Base-by-base conservation (phyloP, 2,888 invertebrate genomes). In the Melinaea marsaeus region DNA sequence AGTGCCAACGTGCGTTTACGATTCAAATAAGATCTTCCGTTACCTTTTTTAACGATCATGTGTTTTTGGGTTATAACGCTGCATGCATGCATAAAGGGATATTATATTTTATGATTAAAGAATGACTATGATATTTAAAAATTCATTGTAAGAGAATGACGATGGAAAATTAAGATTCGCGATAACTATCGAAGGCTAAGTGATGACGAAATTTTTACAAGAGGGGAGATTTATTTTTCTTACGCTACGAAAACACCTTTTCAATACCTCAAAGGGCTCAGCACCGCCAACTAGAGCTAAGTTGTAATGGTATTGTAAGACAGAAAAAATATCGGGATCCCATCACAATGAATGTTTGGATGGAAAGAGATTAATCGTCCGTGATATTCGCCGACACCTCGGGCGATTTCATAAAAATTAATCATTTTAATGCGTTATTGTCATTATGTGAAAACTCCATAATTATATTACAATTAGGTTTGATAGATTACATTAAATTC, bases 181-280 rank as follows among this genome's bases (percentile, higher is more conserved):
- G 73, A 88, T 88, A 89, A 90, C 90, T 90, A 90, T 90, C 90
- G 85, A 86, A 84, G 87, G 79, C 87, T 90, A 90, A 90, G 90
- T 90, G 90, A 87, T 88, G 80, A 74, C 79, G 79, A 79, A 80
- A 84, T 78, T 78, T 81, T 84, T 83, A 79, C 81, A 86, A 85
- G 77, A 87, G 88, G 90, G 90, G 89, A 81, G 81, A 84, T 85
- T 86, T 86, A 87, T 89, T 90, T 89, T 88, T 83, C 80, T 79
- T 79, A 81, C 78, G 75, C 78, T 82, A 81, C 90, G 91, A 83
- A 91, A 91, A 91, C 91, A 91, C 90, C 91, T 91, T 85, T 91
- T 91, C 86, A 91, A 86, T 82, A 83, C 84, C 83, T 89, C 86
- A 90, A 90, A 86, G 77, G 88, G 81, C 78, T 78, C 81, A 85